A percentile compares a stretch with the other conserved stretches of the same genome.
These are phyloP conservation scores for Orcinus orca DNA, from an alignment of 2,113 vertebrate genomes.

Conservation along the genomic window DNA sequence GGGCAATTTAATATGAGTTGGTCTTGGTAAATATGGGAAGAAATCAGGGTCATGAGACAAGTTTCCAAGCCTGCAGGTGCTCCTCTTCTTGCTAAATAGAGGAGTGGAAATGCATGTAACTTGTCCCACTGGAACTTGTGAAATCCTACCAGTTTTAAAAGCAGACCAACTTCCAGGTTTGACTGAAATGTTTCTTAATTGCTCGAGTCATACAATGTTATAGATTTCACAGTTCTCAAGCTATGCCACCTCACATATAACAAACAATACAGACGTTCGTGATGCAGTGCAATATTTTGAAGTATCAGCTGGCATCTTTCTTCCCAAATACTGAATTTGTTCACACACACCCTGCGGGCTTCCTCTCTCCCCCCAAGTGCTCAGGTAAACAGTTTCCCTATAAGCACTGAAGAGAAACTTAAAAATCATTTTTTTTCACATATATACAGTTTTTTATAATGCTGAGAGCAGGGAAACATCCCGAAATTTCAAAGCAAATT, in stretches of 20 bases:
- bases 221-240: background rate
- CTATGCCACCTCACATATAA: background rate
- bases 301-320: background rate
- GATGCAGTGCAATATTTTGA: background rate
- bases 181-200: background rate
- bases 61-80: background rate
- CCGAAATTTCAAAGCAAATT: conserved; percentile 1
- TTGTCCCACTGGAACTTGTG: background rate
- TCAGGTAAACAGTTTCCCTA: background rate
- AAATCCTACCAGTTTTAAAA: background rate
- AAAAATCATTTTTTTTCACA: background rate
- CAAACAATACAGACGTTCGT: background rate
- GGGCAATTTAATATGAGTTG: conserved; percentile 2
- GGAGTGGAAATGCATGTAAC: background rate
- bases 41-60: conserved; percentile 16
- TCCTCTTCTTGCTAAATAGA: background rate
- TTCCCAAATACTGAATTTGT: background rate
- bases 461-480: background rate
- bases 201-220: background rate
- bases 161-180: background rate
- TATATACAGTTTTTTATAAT: background rate
- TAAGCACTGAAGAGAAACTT: background rate
- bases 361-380: background rate
- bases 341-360: background rate
- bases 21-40: background rate